phyloP scores from a whole-genome alignment of 2,113 vertebrate species.

The Aegypius monachus region DNA sequence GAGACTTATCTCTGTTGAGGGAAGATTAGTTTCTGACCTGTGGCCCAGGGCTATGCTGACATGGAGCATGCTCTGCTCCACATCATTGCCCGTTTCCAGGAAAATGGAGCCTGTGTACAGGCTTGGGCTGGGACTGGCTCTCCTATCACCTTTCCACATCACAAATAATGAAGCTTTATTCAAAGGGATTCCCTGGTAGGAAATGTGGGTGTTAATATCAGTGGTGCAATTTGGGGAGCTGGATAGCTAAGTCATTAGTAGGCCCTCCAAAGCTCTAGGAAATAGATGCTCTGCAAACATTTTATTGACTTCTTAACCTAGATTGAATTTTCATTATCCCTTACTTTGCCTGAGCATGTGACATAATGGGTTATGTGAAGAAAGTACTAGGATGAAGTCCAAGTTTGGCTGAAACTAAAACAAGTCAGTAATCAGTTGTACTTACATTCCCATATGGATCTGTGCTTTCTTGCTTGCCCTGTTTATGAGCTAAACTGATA shows the following conservation, averaged over 20 bases:
- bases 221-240: neutral
- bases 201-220: neutral
- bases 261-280: neutral
- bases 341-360: neutral
- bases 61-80: neutral
- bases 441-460: constrained; percentile 34
- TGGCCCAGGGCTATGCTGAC: neutral
- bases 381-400: constrained; percentile 17
- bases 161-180: neutral
- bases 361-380: neutral
- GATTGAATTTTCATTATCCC: neutral
- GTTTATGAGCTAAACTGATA: constrained; percentile 3
- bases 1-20: neutral
- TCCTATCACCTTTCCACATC: neutral
- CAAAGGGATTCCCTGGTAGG: neutral
- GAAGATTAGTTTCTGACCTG: neutral
- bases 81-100: neutral
- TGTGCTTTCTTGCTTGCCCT: neutral
- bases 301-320: neutral
- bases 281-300: neutral
- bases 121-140: neutral
- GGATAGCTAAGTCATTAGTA: neutral
- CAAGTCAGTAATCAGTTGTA: constrained; percentile 22
- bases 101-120: neutral
- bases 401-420: constrained; percentile 17